Base-by-base conservation (phyloP, 2,797 vertebrate species). In the Knipowitschia caucasica region DNA sequence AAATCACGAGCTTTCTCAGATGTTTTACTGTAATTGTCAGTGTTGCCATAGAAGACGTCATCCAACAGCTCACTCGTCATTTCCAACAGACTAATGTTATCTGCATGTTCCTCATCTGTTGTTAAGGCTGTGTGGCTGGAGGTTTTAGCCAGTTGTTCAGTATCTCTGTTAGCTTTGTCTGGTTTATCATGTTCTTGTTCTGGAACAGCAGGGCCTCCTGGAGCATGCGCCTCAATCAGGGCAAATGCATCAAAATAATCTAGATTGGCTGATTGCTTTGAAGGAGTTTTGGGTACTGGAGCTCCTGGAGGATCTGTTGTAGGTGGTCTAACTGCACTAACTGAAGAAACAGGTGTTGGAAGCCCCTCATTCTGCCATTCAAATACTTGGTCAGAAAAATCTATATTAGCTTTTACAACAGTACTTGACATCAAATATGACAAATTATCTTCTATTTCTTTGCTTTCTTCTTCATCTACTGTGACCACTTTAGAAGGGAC, bases 171-270 rank as follows among this genome's bases (percentile, higher is more conserved):
- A 2, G 14, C 18, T 4, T 25, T 36, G 9, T 51, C 30, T n/a
- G 4, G 26, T 53, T 82, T 36, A 5, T 31, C 57, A 30, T 65
- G 64, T 39, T 72, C 80, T 53, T 82, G 78, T 40, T 46, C 5
- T 31, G 9, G 58, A 66, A 86, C 80, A 69, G 83, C 58, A 65
- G 82, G 72, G 66, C 45, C 79, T 59, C 85, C 64, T 26, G 89
- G 85, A 34, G 92, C 86, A 53, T 89, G 75, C 3, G 67, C 90
- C 63, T 96, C 93, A 75, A 94, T 78, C 70, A 95, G 75, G 1
- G 88, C 88, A 33, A 94, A 94, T 25, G 94, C 92, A 81, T 95
- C 95, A 85, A 97, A 94, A 85, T 97, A 96, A 83, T 98, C 95
- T 51, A 86, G 61, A 40, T 92, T 89, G 2, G 59, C 29, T 11